Evolutionary conservation across 2,797 vertebrate species (phyloP).

Genomic region (Rhynchotus rufescens): DNA sequence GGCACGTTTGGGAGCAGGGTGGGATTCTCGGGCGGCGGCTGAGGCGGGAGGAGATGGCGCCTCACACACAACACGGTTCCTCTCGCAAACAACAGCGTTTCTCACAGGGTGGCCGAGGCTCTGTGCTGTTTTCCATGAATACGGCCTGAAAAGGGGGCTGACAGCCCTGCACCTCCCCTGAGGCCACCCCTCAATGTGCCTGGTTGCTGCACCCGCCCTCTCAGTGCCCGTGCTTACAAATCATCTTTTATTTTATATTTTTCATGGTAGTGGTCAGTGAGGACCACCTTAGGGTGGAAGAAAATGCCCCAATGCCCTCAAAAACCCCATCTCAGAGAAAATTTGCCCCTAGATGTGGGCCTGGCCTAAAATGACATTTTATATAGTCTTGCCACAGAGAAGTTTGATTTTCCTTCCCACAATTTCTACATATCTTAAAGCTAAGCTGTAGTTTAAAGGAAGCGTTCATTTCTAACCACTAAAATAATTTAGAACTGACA

Average conservation of each 20-base stretch:
- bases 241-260: fast-evolving
- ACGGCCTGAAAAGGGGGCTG: not conserved
- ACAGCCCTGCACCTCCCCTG: not conserved
- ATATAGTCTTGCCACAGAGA: constrained; percentile 27
- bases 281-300: not conserved
- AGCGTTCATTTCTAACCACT: constrained; percentile 1
- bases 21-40: not conserved
- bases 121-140: constrained; percentile 1
- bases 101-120: not conserved
- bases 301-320: not conserved
- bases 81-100: constrained; percentile 30
- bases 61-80: constrained; percentile 35
- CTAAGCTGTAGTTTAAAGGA: constrained; percentile 56
- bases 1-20: not conserved
- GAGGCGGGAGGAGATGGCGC: too few relatives aligned
- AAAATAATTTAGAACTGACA: constrained; percentile 47
- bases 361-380: constrained; percentile 27
- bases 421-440: constrained; percentile 40
- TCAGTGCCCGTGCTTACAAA: not conserved
- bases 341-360: constrained; percentile 4
- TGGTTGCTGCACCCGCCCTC: not conserved
- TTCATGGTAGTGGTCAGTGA: not conserved
- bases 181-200: constrained; percentile 45
- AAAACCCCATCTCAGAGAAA: not conserved
- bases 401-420: not conserved